Percentiles rank a stretch among this genome's conserved stretches.
These are phyloP conservation scores for Amia ocellicauda DNA, from an alignment of 2,113 vertebrate species.

Conservation along the genomic window DNA sequence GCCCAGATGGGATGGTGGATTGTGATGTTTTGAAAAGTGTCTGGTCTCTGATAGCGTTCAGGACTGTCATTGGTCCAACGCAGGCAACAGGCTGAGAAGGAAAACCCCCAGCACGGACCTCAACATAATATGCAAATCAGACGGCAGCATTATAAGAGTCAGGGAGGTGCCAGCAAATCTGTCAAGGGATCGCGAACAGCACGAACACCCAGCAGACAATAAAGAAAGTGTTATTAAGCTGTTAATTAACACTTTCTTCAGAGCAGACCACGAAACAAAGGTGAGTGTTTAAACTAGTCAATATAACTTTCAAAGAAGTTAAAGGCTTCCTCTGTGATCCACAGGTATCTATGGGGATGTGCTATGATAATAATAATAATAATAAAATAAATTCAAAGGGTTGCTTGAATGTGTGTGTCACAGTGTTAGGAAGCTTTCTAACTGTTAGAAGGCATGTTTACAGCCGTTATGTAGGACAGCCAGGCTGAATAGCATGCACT, in stretches of 20 bases:
- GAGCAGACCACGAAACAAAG: slow-evolving; percentile 28
- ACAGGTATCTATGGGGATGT: slow-evolving; percentile 17
- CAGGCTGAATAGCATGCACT: too few species aligned
- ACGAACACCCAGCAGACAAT: slow-evolving; percentile 18
- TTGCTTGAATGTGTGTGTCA: too few species aligned
- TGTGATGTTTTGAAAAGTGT: slow-evolving; percentile 27
- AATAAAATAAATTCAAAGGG: too few species aligned
- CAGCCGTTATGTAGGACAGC: too few species aligned
- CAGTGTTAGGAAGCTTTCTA: too few species aligned
- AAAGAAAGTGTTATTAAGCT: slow-evolving; percentile 21
- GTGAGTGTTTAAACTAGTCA: slow-evolving; percentile 35
- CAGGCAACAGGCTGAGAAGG: slow-evolving; percentile 47
- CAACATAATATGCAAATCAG: slow-evolving; percentile 74
- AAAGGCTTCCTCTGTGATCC: slow-evolving; percentile 21
- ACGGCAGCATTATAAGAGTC: slow-evolving; percentile 55
- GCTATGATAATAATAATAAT: too few species aligned
- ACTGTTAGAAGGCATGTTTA: too few species aligned
- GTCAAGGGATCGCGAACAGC: slow-evolving; percentile 21
- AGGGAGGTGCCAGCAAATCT: slow-evolving; percentile 6
- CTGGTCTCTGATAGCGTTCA: slow-evolving; percentile 39
- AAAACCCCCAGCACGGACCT: slow-evolving; percentile 47
- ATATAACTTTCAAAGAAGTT: slow-evolving; percentile 17
- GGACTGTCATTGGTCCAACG: slow-evolving; percentile 32
- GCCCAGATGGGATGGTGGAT: not conserved
- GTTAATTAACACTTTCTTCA: slow-evolving; percentile 37